Base-by-base conservation (phyloP, 2,113 vertebrate genomes). In the Emberiza fucata region DNA sequence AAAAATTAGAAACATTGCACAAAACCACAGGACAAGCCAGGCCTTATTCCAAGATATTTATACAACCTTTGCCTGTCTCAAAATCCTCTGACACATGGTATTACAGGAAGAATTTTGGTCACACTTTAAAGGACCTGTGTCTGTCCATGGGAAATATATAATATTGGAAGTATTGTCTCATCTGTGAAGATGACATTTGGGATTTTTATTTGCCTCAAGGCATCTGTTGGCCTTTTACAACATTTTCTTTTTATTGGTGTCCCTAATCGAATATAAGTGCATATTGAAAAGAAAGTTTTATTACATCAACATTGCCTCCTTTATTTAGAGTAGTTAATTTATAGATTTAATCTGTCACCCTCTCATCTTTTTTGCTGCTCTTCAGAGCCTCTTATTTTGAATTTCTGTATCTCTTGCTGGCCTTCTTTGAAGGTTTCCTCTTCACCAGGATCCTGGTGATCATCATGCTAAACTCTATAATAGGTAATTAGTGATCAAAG, bases 181-280 rank as follows among this genome's bases (percentile, higher is more conserved):
- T 71, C 80, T 84, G 64, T 68, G 80, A 94, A 65, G 69, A 78
- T 79, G 83, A 53, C 70, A 91, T 91, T 94, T 86, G 84, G 61
- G 85, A 79, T 71, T 95, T 96, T 94, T 87, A 82, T 91, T 90
- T 72, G 61, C 90, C 92, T 95, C 81, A 45, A 88, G 81, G 87
- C 70, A 79, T 91, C 78, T 85, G 69, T 47, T 94, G 87, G 81
- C 87, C 90, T 95, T 96, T 90, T 87, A 42, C 85, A 93, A 79
- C 57, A 87, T 76, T 93, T 91, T 71, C 19, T 70, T 91, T 95
- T 94, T 90, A 94, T 87, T 90, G 66, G 77, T 68, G 61, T 81
- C 61, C 78, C 57, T 93, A 91, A 93, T 93, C 1, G 3, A 94
- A 94, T 85, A 48, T 50, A 91, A 93, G 37, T 76, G 81, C 53